Evolutionary conservation across 1,140 invertebrate genomes (phyloP), one percentile per base, ranked within the genome.

Genomic region (Conus betulinus): DNA sequence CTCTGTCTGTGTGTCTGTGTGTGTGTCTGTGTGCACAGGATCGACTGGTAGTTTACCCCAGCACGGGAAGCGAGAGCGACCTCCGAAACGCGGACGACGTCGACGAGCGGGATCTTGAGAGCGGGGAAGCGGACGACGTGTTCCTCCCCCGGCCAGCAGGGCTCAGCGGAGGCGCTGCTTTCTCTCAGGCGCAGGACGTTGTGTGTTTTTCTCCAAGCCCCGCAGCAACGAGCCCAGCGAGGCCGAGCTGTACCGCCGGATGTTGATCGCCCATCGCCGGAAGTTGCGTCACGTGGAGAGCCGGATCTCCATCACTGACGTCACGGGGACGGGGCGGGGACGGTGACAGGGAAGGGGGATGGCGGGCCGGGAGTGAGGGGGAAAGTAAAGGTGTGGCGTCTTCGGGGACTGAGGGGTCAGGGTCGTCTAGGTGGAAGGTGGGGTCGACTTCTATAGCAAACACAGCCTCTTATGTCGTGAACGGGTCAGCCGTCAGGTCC

Each of bases 281-380:
- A 55, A 79, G 23, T 39, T 87, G 53, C 85, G 85, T 25, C 85
- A 87, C 85, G 85, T 87, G 71, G 85, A 87, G 6, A n/a, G n/a
- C 82, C 82, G 55, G 82, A 84, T 53, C 23, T 71, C 23, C 20
- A 20, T 7, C 67, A 71, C 20, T 71, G 67, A 71, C 67, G 17
- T n/a, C 67, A n/a, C 17, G 67, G 6, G 13, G 23, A 6, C 6
- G 8, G 13, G 67, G 67, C 23, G 23, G 51, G 27, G 25, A 79
- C 8, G 39, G 7, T 39, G 2, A 1, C n/a, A 51, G 78, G 8
- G 78, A 39, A 15, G 78, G 27, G 74, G 74, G 11, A 10, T 60
- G 8, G 57, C 15, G 8, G 8, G 57, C 57, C 8, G 15, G 57
- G 57, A 15, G 67, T 7, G 25, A 27, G n/a, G 27, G 76, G 11